A percentile compares a stretch with the other conserved stretches of the same genome.
Evolutionary conservation across 2,113 vertebrate genomes (phyloP).

Genomic region (Alligator mississippiensis): DNA sequence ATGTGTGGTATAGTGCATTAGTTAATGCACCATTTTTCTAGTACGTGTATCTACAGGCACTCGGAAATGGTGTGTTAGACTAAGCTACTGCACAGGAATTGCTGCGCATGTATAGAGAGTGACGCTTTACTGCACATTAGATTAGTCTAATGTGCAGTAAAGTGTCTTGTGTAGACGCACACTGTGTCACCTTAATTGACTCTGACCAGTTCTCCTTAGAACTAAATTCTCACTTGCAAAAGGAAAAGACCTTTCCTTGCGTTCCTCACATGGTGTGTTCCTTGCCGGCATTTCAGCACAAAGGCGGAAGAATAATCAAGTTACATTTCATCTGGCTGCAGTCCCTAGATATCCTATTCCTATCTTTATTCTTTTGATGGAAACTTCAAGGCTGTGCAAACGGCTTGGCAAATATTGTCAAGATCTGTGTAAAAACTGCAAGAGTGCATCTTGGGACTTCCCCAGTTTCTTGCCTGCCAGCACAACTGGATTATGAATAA

Average conservation of each 20-base stretch:
- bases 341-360: not conserved
- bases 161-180: not conserved
- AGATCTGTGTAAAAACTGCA: conserved; percentile 18
- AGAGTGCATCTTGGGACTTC: conserved; percentile 1
- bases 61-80: too few relatives aligned
- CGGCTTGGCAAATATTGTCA: conserved; percentile 36
- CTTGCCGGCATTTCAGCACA: not conserved
- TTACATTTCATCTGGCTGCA: conserved; percentile 14
- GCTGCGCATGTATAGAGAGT: too few relatives aligned
- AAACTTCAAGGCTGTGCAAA: conserved; percentile 54
- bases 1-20: too few relatives aligned
- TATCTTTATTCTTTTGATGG: conserved; percentile 40
- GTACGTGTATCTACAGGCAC: too few relatives aligned
- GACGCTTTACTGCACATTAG: too few relatives aligned
- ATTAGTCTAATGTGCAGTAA: too few relatives aligned
- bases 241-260: not conserved
- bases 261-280: not conserved
- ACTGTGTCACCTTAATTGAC: not conserved
- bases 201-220: not conserved
- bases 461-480: conserved; percentile 41
- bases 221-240: not conserved
- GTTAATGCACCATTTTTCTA: too few relatives aligned
- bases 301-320: not conserved
- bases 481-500: conserved; percentile 57
- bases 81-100: too few relatives aligned